These are phyloP conservation scores for Polyommatus iphigenia DNA, from an alignment of 2,888 invertebrate species.

Conservation along the genomic window DNA sequence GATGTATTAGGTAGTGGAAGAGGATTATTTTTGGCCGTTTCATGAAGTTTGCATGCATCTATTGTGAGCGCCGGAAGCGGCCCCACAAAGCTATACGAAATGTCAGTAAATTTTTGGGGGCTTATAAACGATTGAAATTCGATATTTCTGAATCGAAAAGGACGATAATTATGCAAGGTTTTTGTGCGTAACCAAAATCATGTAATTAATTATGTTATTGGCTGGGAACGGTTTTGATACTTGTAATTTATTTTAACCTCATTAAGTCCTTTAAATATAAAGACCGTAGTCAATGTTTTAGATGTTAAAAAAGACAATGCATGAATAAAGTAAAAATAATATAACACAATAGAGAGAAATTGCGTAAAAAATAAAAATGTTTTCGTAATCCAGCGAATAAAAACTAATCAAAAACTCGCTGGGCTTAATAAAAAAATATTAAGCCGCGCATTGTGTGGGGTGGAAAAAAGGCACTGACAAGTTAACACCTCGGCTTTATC, in stretches of 20 bases:
- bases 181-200: background rate
- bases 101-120: constrained; percentile 60
- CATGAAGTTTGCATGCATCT: constrained; percentile 77
- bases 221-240: background rate
- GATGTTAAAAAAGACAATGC: background rate
- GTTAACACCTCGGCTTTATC: constrained; percentile 45
- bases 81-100: constrained; percentile 70
- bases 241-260: background rate
- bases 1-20: constrained; percentile 74
- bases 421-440: constrained; percentile 18
- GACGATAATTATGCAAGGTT: constrained; percentile 11
- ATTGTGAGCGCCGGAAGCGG: constrained; percentile 76
- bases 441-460: constrained; percentile 29
- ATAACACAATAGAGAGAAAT: background rate
- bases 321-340: background rate
- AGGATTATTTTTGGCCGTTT: constrained; percentile 80
- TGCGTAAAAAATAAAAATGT: constrained; percentile 25
- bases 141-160: constrained; percentile 61
- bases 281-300: background rate
- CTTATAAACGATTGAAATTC: constrained; percentile 56
- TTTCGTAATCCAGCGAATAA: constrained; percentile 10
- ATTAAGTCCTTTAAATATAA: background rate
- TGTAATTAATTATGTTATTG: background rate
- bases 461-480: constrained; percentile 38
- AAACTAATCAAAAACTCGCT: constrained; percentile 27